These are phyloP conservation scores for Drosophila rhopaloa DNA, from an alignment of 1,140 invertebrate genomes.

Conservation along the genomic window DNA sequence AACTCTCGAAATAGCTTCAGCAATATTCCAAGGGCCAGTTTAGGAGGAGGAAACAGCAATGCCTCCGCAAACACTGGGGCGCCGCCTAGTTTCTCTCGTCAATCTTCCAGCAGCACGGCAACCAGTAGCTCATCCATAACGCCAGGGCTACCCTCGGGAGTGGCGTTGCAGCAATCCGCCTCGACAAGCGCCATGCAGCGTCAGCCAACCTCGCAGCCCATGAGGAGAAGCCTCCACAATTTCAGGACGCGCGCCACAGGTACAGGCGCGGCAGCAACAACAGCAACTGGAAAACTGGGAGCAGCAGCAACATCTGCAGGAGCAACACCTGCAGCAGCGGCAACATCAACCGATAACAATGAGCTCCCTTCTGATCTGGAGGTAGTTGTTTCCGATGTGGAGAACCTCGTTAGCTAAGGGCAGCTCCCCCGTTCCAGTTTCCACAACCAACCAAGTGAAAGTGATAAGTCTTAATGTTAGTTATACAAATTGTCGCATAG, in stretches of 20 bases:
- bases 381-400: slow-evolving; percentile 81
- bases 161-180: slow-evolving; percentile 60
- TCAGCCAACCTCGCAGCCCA: slow-evolving; percentile 41
- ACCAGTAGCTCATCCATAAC: slow-evolving; percentile 54
- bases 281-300: slow-evolving; percentile 1
- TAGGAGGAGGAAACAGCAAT: slow-evolving; percentile 28
- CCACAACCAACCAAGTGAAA: slow-evolving; percentile 76
- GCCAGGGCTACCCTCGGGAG: slow-evolving; percentile 2
- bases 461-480: slow-evolving; percentile 83
- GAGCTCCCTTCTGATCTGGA: slow-evolving; percentile 82
- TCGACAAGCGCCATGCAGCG: slow-evolving; percentile 66
- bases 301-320: slow-evolving; percentile 13
- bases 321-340: slow-evolving; percentile 14
- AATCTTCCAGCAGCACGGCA: slow-evolving; percentile 73
- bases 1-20: slow-evolving; percentile 77
- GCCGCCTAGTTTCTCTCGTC: slow-evolving; percentile 58
- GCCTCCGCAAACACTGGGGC: slow-evolving; percentile 7
- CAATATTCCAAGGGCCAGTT: slow-evolving; percentile 82
- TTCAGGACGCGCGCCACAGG: slow-evolving; percentile 48
- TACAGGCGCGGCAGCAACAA: slow-evolving; percentile 1
- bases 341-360: slow-evolving; percentile 41
- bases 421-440: slow-evolving; percentile 43
- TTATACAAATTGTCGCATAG: slow-evolving; percentile 82
- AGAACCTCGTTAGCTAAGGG: slow-evolving; percentile 84
- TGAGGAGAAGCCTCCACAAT: slow-evolving; percentile 66